phyloP scores from a whole-genome alignment of 1,140 invertebrate species.

The Ridgeia piscesae region DNA sequence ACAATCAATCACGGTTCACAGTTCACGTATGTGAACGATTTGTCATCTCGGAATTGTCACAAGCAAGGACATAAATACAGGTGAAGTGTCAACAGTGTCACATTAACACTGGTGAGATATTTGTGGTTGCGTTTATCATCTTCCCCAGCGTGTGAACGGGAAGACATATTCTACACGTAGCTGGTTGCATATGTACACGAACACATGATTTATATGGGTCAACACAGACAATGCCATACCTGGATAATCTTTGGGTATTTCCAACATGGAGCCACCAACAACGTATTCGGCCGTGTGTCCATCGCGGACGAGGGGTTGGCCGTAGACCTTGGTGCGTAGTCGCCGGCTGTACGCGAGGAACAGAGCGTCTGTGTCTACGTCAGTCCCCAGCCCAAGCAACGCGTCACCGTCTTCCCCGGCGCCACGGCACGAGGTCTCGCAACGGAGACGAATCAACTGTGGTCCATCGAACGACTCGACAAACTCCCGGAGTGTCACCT shows the following conservation, averaged over 20 bases:
- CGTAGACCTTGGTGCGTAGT: background rate
- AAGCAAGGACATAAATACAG: background rate
- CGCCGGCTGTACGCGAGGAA: background rate
- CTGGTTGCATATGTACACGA: background rate
- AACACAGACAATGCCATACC: background rate
- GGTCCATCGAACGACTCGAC: background rate
- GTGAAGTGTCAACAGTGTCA: background rate
- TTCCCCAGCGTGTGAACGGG: background rate
- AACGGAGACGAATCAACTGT: background rate
- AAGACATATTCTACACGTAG: background rate
- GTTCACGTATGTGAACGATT: background rate
- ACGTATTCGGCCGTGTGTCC: background rate
- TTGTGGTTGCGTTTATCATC: background rate
- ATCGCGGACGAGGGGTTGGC: background rate
- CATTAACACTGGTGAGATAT: background rate
- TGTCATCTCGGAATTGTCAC: background rate
- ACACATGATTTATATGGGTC: too few relatives aligned
- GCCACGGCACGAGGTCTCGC: background rate
- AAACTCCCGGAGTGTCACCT: background rate
- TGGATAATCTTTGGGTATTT: conserved; percentile 1
- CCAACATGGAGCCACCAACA: background rate
- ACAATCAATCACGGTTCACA: background rate
- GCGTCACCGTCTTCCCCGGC: too few relatives aligned
- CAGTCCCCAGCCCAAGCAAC: background rate
- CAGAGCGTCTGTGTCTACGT: background rate